Evolutionary conservation across 2,797 vertebrate species (phyloP), one percentile per base, ranked within the genome.

Genomic region (Cichlasoma orientale): DNA sequence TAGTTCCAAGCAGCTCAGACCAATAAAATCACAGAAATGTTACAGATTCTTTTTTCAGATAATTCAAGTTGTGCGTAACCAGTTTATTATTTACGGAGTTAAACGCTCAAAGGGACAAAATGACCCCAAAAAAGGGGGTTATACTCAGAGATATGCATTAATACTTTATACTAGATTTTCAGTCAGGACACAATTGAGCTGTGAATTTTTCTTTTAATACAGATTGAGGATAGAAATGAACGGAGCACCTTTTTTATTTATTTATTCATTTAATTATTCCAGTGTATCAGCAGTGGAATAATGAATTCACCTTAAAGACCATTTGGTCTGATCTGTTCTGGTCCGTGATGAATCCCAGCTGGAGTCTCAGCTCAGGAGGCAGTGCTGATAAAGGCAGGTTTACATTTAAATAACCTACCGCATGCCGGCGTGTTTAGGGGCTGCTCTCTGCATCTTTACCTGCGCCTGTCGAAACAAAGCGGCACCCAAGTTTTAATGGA

Each of bases 381-480:
- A n/a, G 8, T 2, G 13, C 23, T 27, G 31, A 14, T 50, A 36
- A 74, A 82, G 16, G 23, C 52, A 16, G 70, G 21, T 54, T 13
- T 56, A 41, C 61, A 25, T 59, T n/a, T n/a, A n/a, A n/a, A n/a
- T 56, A 78, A 82, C 18, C 52, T 3, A 56, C 16, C 13, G 5
- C 71, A 56, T 44, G 23, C 11, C 50, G 33, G 19, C 61, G 21
- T 69, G 29, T 58, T 79, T 63, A 77, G 4, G 4, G 21, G 52
- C 79, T 58, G 61, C 0, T 58, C 69, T 77, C 61, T 79, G 52
- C 74, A 57, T 85, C 56, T 54, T n/a, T 77, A 88, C 79, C 72
- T 79, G 84, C 77, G 63, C 79, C 74, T 31, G 78, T 86, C 84
- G 86, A 81, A 85, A 89, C 80, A 82, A 83, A 91, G 87, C 79